Evolutionary conservation across 2,797 vertebrate genomes (phyloP), one percentile per base, ranked within the genome.

Genomic region (Babyrousa celebensis): DNA sequence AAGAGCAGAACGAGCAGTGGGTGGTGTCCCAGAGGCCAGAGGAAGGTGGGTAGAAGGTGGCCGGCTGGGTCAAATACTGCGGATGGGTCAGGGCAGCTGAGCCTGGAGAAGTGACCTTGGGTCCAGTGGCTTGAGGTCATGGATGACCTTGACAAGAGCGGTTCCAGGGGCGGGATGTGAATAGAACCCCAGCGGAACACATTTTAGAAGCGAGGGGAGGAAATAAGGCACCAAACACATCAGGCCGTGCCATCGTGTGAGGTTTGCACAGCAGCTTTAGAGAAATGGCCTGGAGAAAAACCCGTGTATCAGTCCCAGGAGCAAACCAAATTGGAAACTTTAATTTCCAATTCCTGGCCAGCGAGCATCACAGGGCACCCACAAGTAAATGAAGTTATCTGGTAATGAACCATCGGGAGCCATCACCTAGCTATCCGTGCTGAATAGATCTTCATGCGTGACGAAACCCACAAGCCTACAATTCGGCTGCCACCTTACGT

Each of bases 201-300:
- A 12, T 56, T 43, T 12, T 23, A 75, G 62, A 78, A 43, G n/a
- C 12, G n/a, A 21, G n/a, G 2, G 23, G 18, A 54, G 48, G 54
- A 63, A 40, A 72, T 0, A 0, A 20, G 16, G 27, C 12, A 32
- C 11, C 48, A 9, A 72, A 65, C 1, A 56, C 17, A 11, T 5
- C 3, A 12, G 11, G 2, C 52, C 17, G 23, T 5, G 9, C 10
- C 16, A 1, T 12, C 68, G 3, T 6, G 2, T n/a, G 14, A 83
- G 54, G n/a, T 16, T 48, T 52, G 2, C n/a, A 16, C 4, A 78
- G 40, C 60, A 84, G 67, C 43, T 21, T 25, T 27, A 32, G 40
- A 82, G 67, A 75, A 70, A 27, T 5, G 48, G 8, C 60, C 10
- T 2, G 23, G 12, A 23, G 14, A 40, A 21, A 89, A 82, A 65